phyloP scores from a whole-genome alignment of 2,888 invertebrate genomes.

The Cataglyphis altisquamis region DNA sequence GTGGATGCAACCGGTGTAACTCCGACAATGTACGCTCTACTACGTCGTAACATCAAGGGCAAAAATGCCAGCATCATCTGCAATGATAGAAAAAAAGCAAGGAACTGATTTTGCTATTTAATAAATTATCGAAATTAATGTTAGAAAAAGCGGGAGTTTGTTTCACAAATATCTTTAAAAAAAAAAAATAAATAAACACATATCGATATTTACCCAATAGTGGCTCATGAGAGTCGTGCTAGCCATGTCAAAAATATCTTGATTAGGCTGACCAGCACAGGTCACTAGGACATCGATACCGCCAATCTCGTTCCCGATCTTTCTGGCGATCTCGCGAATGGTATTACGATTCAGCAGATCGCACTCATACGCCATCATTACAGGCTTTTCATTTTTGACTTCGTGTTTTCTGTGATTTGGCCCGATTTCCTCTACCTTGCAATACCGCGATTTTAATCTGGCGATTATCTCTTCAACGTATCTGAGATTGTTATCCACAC shows the following conservation, averaged over 20 bases:
- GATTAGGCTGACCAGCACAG: conserved; percentile 75
- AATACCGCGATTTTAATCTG: conserved; percentile 66
- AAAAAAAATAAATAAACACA: neutral
- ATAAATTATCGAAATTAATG: neutral
- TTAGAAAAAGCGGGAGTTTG: neutral
- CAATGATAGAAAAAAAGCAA: conserved; percentile 25
- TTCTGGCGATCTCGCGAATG: conserved; percentile 76
- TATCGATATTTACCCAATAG: conserved; percentile 79
- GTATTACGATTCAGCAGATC: conserved; percentile 77
- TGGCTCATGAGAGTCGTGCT: conserved; percentile 82
- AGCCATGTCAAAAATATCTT: conserved; percentile 80
- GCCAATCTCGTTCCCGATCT: conserved; percentile 80
- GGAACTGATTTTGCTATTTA: neutral
- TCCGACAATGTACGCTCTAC: conserved; percentile 80
- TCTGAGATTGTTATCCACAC: conserved; percentile 77
- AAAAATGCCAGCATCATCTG: conserved; percentile 83
- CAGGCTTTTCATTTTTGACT: conserved; percentile 39
- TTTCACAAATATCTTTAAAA: neutral
- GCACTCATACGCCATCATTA: conserved; percentile 77
- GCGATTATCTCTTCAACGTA: conserved; percentile 69
- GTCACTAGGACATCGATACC: conserved; percentile 82
- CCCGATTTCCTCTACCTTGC: conserved; percentile 66
- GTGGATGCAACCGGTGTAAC: conserved; percentile 80
- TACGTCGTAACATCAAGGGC: conserved; percentile 79
- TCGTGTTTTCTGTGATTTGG: conserved; percentile 71